Percentiles rank a stretch among this genome's conserved stretches.
Conservation (phyloP, 2,113 vertebrate genomes). For the Lepidothrix coronata region DNA sequence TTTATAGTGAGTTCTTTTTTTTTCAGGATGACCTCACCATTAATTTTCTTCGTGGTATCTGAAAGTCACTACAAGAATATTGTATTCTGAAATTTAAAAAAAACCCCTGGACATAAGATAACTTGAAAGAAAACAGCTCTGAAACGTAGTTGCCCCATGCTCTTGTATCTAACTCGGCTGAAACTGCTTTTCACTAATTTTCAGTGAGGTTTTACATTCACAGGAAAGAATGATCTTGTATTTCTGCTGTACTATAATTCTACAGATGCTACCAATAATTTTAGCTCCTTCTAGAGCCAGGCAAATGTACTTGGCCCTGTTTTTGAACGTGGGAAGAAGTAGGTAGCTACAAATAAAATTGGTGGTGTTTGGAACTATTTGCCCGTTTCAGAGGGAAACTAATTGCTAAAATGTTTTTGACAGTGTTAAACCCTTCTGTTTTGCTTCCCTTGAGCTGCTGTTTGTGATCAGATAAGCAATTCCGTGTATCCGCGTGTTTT, state of each 20-base stretch:
- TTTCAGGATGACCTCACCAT: not conserved
- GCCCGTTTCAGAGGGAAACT: not conserved
- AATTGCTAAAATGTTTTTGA: not conserved
- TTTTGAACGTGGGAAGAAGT: not conserved
- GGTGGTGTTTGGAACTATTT: not conserved
- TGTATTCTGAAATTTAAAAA: not conserved
- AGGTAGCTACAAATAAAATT: not conserved
- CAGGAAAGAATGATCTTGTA: not conserved
- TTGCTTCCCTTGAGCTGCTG: constrained; percentile 3
- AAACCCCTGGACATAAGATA: not conserved
- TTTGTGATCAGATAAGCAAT: constrained; percentile 49
- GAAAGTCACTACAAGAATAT: not conserved
- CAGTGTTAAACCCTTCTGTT: not conserved
- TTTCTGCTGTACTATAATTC: not conserved
- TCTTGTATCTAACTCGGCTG: not conserved
- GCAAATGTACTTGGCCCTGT: not conserved
- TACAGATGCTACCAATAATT: not conserved
- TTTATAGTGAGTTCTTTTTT: not conserved
- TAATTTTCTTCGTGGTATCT: not conserved
- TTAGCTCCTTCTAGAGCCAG: not conserved
- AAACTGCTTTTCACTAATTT: not conserved
- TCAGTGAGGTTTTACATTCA: not conserved
- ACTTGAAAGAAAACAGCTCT: not conserved
- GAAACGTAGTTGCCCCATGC: accelerated
- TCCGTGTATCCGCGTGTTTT: not conserved